A percentile compares a stretch with the other conserved stretches of the same genome.
Evolutionary conservation across 1,140 invertebrate genomes (phyloP).

Genomic region (Lasioglossum baleicum): DNA sequence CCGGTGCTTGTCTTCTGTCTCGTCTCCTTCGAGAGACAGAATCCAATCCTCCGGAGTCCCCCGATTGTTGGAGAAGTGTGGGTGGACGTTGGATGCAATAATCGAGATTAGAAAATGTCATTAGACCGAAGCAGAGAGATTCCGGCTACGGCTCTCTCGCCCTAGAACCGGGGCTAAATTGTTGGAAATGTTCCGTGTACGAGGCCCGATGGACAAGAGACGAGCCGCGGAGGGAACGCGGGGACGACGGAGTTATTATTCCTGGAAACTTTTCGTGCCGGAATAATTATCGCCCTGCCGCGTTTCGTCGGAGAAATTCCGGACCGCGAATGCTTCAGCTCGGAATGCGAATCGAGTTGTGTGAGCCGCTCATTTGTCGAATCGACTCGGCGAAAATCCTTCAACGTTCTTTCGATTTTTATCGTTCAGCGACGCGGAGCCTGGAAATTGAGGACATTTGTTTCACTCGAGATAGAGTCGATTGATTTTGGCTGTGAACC

Average conservation of each 20-base stretch:
- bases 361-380: too few species aligned
- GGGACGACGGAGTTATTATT: slow-evolving; percentile 51
- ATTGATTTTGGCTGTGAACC: too few species aligned
- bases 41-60: not conserved
- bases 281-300: slow-evolving; percentile 28
- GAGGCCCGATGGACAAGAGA: slow-evolving; percentile 1
- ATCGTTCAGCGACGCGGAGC: too few species aligned
- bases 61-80: slow-evolving; percentile 2
- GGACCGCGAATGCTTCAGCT: not conserved
- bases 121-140: slow-evolving; percentile 54
- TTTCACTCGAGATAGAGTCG: too few species aligned
- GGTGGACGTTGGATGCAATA: slow-evolving; percentile 40
- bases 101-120: slow-evolving; percentile 76
- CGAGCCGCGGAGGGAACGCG: not conserved
- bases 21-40: not conserved
- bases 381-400: too few species aligned
- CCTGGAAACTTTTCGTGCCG: slow-evolving; percentile 51
- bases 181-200: slow-evolving; percentile 22
- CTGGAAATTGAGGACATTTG: too few species aligned
- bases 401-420: too few species aligned
- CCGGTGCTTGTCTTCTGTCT: slow-evolving; percentile 3
- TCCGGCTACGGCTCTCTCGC: slow-evolving; percentile 40
- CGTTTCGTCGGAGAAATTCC: slow-evolving; percentile 21
- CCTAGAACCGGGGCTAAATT: slow-evolving; percentile 11
- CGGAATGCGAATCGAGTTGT: too few species aligned